phyloP scores from a whole-genome alignment of 2,113 vertebrate genomes.

The Cairina moschata region DNA sequence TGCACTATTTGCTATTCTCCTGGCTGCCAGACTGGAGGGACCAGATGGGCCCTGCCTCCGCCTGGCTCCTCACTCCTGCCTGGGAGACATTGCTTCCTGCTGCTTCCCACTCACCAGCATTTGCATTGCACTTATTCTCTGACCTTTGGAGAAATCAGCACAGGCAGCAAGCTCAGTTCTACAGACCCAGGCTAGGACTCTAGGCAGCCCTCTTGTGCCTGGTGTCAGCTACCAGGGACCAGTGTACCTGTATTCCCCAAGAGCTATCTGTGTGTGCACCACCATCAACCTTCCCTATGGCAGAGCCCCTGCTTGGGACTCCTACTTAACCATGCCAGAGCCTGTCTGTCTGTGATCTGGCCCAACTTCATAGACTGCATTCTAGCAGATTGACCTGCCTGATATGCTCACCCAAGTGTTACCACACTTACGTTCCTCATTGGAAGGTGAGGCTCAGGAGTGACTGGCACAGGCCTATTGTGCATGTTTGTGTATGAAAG shows the following conservation, averaged over 20 bases:
- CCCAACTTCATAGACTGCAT: accelerated
- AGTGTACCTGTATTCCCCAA: accelerated
- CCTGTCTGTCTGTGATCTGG: too few species aligned
- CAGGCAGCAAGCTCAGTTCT: neutral
- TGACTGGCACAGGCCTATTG: accelerated
- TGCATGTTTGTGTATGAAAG: neutral
- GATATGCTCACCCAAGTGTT: accelerated
- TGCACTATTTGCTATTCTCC: neutral
- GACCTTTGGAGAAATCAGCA: neutral
- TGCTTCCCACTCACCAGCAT: neutral
- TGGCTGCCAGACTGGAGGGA: neutral
- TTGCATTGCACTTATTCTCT: neutral
- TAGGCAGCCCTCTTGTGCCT: neutral
- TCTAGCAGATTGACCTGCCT: neutral
- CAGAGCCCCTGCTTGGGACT: neutral
- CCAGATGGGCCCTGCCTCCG: slow-evolving; percentile 33
- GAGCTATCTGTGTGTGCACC: neutral
- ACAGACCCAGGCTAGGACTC: accelerated
- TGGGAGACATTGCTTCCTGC: slow-evolving; percentile 20
- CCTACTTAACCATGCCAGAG: neutral
- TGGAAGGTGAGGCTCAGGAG: neutral
- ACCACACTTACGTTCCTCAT: accelerated
- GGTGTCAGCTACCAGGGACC: neutral
- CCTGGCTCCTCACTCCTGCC: neutral
- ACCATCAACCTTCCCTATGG: neutral